phyloP scores from a whole-genome alignment of 2,888 invertebrate species.

The Anoncus sp. region DNA sequence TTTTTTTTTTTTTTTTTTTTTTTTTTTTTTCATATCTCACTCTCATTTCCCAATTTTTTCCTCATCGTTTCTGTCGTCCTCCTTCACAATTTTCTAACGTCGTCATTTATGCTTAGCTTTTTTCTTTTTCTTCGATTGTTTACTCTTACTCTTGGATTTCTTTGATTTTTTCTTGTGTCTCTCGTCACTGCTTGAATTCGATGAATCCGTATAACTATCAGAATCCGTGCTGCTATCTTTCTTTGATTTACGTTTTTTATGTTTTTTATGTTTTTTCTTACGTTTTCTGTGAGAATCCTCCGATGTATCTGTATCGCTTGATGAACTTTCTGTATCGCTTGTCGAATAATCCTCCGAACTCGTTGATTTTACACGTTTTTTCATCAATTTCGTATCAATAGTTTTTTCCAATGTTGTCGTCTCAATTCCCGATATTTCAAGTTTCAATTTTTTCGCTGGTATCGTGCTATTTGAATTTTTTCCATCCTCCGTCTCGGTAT shows the following conservation, averaged over 20 bases:
- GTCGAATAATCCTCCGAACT: conserved; percentile 85
- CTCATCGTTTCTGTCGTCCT: too few species aligned
- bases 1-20: conserved; percentile 1
- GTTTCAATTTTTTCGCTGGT: conserved; percentile 74
- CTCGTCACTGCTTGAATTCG: conserved; percentile 87
- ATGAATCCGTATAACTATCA: conserved; percentile 87
- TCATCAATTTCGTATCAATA: conserved; percentile 74
- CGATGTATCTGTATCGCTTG: conserved; percentile 83
- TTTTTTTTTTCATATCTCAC: conserved; percentile 6
- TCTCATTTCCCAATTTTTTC: too few species aligned
- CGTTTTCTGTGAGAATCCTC: conserved; percentile 84
- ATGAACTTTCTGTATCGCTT: conserved; percentile 83
- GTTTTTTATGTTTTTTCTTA: conserved; percentile 87
- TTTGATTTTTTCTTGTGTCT: conserved; percentile 87
- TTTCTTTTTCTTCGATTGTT: conserved; percentile 89
- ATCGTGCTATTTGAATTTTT: conserved; percentile 74
- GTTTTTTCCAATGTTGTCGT: conserved; percentile 74
- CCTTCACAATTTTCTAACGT: conserved; percentile 59
- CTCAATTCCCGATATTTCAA: conserved; percentile 71
- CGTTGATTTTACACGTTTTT: conserved; percentile 82
- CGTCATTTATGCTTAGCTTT: conserved; percentile 87
- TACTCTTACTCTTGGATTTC: conserved; percentile 89
- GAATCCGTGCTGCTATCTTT: conserved; percentile 87
- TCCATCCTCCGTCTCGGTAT: conserved; percentile 85
- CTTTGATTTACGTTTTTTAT: conserved; percentile 85